phyloP scores from a whole-genome alignment of 2,888 invertebrate genomes.

The Uropetala carovei region DNA sequence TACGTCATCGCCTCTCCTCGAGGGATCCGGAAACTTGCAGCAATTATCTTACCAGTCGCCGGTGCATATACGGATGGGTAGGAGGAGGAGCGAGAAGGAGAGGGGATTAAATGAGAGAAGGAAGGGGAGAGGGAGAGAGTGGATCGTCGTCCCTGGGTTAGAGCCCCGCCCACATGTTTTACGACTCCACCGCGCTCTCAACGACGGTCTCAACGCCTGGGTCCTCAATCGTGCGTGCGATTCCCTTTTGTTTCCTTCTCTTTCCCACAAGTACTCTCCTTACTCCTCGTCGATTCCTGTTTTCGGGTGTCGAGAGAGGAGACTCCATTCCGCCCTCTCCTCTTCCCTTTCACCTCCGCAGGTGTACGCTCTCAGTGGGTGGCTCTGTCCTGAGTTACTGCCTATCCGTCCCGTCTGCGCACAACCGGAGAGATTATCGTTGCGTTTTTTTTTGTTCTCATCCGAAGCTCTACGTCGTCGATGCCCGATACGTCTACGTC shows the following conservation, averaged over 20 bases:
- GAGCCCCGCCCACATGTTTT: background rate
- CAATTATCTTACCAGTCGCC: background rate
- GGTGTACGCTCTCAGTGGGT: slow-evolving; percentile 2
- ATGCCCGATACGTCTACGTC: background rate
- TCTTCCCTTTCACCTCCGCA: background rate
- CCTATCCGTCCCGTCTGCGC: background rate
- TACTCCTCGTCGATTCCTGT: background rate
- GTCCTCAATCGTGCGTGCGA: background rate
- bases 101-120: background rate
- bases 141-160: background rate
- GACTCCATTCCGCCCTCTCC: background rate
- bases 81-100: background rate
- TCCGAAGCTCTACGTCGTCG: background rate
- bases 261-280: background rate
- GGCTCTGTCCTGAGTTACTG: background rate
- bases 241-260: background rate
- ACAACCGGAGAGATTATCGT: background rate
- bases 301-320: background rate
- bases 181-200: background rate
- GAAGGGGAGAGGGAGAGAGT: background rate
- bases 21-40: background rate
- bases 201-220: background rate
- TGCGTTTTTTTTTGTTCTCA: background rate
- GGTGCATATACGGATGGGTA: background rate
- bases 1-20: too few relatives aligned